Evolutionary conservation across 2,113 vertebrate genomes (phyloP), one percentile per base, ranked within the genome.

Genomic region (Cricetomys ansorgei): DNA sequence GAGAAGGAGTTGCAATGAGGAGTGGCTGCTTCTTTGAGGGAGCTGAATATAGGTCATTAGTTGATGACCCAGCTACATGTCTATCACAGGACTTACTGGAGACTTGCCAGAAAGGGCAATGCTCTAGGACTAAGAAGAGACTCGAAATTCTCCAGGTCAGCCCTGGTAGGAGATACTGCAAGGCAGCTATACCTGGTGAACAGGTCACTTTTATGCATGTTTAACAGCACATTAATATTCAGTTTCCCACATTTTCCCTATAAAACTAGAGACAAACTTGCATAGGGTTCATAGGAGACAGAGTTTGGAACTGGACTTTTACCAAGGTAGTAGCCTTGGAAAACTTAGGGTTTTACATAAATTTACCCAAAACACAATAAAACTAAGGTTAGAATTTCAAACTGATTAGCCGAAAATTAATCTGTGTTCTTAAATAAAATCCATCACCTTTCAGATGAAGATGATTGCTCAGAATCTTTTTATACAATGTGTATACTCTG

Each of bases 261-360:
- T 45, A 80, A 88, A 89, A 45, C 15, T 37, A 50, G 55, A 48
- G 64, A 79, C 23, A 75, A 85, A 92, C 19, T 69, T 72, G 57
- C 21, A 43, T 15, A 34, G 40, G 7, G 59, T 89, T 62, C 31
- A 65, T 43, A 37, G 43, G 48, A 91, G 55, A 83, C 4, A 48
- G 43, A 80, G 31, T 45, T 90, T 95, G n/a, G 15, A 88, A 34
- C 89, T 79, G 81, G 69, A 79, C n/a, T 97, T 25, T 81, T 83
- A 29, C 21, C 19, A 87, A 64, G 1, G 77, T 9, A 76, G 19
- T 40, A 19, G 16, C 25, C 21, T 84, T 69, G 37, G 4, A 45
- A 85, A 95, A 80, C n/a, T 77, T 48, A 4, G 21, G 69, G 72
- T 86, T 88, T 19, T 34, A 59, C 7, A 40, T 85, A 59, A 67